Conservation (phyloP, 2,797 vertebrate genomes). For the Hydrophis major region DNA sequence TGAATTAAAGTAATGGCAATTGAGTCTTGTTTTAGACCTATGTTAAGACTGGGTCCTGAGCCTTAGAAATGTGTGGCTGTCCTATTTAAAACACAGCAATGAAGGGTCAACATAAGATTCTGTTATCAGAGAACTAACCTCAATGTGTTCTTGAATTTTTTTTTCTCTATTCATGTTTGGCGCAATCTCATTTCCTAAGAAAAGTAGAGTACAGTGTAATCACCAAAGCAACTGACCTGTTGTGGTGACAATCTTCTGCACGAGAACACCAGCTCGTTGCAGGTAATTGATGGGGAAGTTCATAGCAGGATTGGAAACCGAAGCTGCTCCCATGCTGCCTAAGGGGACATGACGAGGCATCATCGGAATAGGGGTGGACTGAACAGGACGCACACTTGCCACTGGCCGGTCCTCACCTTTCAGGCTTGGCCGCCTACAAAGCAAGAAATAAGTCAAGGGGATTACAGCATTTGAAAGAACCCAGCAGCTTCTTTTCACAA, state of each 20-base stretch:
- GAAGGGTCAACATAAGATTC: neutral
- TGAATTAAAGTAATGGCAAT: neutral
- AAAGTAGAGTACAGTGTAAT: neutral
- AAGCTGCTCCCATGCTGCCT: constrained; percentile 73
- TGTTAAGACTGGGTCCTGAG: neutral
- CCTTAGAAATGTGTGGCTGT: neutral
- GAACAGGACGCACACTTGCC: constrained; percentile 93
- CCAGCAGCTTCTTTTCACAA: neutral
- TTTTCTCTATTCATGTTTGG: neutral
- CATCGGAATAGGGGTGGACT: constrained; percentile 98
- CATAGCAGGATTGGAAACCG: constrained; percentile 80
- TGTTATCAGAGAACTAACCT: neutral
- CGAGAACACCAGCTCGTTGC: constrained; percentile 93
- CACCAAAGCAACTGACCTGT: constrained; percentile 77
- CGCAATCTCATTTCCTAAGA: neutral
- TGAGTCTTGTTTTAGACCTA: neutral
- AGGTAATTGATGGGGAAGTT: constrained; percentile 95
- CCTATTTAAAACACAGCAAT: neutral
- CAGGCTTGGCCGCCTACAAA: constrained; percentile 81
- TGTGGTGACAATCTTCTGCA: constrained; percentile 96
- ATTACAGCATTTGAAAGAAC: neutral
- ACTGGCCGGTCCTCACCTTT: constrained; percentile 93
- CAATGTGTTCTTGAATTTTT: neutral
- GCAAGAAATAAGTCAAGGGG: neutral
- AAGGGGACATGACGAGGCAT: constrained; percentile 91